Evolutionary conservation across 2,888 invertebrate genomes (phyloP), one percentile per base, ranked within the genome.

Genomic region (Cephus nigrinus): DNA sequence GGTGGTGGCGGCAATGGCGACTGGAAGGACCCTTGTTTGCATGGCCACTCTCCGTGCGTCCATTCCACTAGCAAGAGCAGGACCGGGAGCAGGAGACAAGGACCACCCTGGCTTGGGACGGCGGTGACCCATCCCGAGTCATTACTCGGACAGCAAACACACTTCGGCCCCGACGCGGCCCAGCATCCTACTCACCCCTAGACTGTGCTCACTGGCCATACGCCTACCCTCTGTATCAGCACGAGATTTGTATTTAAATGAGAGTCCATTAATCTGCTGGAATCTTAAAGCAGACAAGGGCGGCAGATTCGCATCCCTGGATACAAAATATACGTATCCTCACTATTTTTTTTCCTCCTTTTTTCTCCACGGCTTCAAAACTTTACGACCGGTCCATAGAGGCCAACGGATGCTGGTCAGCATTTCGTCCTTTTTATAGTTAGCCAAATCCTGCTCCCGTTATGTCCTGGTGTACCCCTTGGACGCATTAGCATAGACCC

Each of bases 211-310:
- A 55, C 79, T 72, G 77, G 55, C 78, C 82, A 80, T 79, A 80
- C 76, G 75, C 81, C 81, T 80, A 83, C 87, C 88, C 84, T 85
- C 84, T 89, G 89, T 90, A 91, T 91, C 89, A 89, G 87, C 87
- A 88, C 86, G 88, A 91, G 90, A 91, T 91, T 91, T 91, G 90
- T 91, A 91, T 91, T 91, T 91, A 92, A 92, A 92, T 91, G 91
- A 92, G 91, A 88, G 85, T 86, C 90, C 89, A 90, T 92, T 90
- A 91, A 89, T 89, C 88, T 86, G 84, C 83, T 84, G 85, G 88
- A 87, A 92, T 91, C 91, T 92, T 90, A 88, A 90, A 89, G 89
- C 89, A 89, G 86, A 71, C 71, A 33, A 55, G 55, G 55, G 55
- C 55, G 23, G 9, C 55, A 23, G 55, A 55, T 55, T 55, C 55